phyloP scores from a whole-genome alignment of 1,140 invertebrate species.

The Coenobita brevimanus region DNA sequence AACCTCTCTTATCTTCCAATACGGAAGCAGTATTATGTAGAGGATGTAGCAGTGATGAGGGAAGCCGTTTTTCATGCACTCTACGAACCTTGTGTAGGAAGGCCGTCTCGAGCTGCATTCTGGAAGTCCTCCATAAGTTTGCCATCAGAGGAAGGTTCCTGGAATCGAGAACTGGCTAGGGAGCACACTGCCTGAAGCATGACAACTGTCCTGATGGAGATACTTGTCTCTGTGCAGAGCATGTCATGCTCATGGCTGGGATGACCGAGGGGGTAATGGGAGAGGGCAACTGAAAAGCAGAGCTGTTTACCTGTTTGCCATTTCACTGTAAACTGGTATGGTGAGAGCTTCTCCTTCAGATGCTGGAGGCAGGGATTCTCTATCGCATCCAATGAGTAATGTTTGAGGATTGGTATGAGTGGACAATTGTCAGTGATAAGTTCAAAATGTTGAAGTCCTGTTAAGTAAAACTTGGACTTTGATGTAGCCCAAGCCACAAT shows the following conservation, averaged over 20 bases:
- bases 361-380: constrained; percentile 27
- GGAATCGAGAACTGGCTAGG: neutral
- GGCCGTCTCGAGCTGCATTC: neutral
- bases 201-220: neutral
- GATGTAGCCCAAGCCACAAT: constrained; percentile 3
- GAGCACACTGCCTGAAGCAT: neutral
- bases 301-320: constrained; percentile 23
- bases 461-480: constrained; percentile 18
- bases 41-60: neutral
- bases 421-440: constrained; percentile 7
- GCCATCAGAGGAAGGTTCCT: neutral
- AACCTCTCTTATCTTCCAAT: neutral
- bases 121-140: neutral
- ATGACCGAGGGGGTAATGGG: neutral
- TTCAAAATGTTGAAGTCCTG: neutral
- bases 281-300: neutral
- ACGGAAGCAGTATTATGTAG: neutral
- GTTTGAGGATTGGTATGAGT: too few relatives aligned
- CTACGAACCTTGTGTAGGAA: neutral
- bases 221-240: neutral
- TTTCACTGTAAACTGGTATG: too few relatives aligned
- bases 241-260: neutral
- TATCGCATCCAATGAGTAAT: neutral
- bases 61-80: neutral
- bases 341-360: constrained; percentile 22